Evolutionary conservation across 2,888 invertebrate genomes (phyloP).

Genomic region (Zelleria hepariella): DNA sequence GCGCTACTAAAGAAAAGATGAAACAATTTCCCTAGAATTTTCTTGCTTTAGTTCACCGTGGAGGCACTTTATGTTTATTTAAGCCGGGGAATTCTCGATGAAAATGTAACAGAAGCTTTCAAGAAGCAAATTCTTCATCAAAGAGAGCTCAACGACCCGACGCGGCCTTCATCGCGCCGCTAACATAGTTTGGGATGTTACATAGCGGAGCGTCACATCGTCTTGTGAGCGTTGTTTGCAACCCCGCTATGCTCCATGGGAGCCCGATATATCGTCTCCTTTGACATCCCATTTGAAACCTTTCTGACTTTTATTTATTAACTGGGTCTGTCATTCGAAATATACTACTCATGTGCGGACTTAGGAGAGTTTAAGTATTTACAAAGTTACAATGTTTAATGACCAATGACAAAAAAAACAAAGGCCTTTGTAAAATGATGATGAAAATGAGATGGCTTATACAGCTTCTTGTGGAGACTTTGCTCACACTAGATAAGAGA

Average conservation of each 20-base stretch:
- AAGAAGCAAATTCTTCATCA: conserved; percentile 62
- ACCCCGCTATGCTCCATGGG: too few species aligned
- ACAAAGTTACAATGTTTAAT: too few species aligned
- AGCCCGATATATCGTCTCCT: too few species aligned
- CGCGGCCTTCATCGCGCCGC: conserved; percentile 35
- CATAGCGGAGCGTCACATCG: conserved; percentile 18
- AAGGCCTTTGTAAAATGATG: too few species aligned
- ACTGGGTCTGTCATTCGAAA: too few species aligned
- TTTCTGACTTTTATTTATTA: too few species aligned
- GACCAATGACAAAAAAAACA: too few species aligned
- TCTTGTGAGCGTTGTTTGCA: not conserved
- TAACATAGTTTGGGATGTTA: conserved; percentile 54
- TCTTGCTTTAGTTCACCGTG: conserved; percentile 26
- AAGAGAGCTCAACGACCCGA: conserved; percentile 50
- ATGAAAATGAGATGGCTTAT: too few species aligned
- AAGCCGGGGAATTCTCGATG: conserved; percentile 36
- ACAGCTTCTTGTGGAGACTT: too few species aligned
- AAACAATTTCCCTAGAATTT: conserved; percentile 13
- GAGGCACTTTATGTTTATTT: conserved; percentile 41
- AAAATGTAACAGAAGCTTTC: conserved; percentile 59
- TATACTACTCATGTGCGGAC: too few species aligned
- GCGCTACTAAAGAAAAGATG: conserved; percentile 5
- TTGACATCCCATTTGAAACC: not conserved
- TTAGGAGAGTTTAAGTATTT: too few species aligned
- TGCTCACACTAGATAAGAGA: too few species aligned